These are phyloP conservation scores for Ovis aries DNA, from an alignment of 2,113 vertebrate species.

Conservation along the genomic window DNA sequence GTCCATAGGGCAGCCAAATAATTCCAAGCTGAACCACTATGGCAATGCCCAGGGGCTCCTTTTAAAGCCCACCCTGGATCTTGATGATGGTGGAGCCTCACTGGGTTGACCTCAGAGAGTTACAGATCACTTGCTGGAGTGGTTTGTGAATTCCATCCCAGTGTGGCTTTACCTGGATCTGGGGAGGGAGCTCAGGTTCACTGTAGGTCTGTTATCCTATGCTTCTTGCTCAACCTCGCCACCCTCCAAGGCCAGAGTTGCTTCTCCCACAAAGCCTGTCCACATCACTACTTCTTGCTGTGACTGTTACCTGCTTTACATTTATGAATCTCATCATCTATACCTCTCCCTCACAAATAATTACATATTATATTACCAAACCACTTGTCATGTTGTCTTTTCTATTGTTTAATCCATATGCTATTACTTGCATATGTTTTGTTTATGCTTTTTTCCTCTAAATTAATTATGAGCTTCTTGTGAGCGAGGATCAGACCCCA, in stretches of 20 bases:
- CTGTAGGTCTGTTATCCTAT: fast-evolving
- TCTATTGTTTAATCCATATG: not conserved
- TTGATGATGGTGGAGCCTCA: not conserved
- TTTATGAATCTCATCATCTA: not conserved
- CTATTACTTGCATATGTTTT: not conserved
- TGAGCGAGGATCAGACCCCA: not conserved
- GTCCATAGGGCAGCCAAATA: not conserved
- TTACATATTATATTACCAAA: not conserved
- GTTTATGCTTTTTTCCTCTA: not conserved
- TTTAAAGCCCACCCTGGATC: not conserved
- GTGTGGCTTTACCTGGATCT: not conserved
- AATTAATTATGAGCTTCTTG: not conserved
- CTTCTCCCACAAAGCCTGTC: not conserved
- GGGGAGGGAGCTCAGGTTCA: not conserved
- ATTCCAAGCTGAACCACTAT: not conserved
- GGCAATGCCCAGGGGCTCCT: not conserved
- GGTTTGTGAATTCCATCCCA: not conserved
- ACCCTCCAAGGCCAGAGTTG: not conserved
- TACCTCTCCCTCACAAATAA: not conserved
- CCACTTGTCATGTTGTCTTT: not conserved
- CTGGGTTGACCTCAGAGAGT: not conserved
- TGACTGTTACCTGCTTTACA: not conserved
- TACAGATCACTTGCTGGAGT: not conserved
- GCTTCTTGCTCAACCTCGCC: no score
- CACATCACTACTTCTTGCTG: not conserved